phyloP scores from a whole-genome alignment of 1,140 invertebrate species.

The Orchesella cincta region DNA sequence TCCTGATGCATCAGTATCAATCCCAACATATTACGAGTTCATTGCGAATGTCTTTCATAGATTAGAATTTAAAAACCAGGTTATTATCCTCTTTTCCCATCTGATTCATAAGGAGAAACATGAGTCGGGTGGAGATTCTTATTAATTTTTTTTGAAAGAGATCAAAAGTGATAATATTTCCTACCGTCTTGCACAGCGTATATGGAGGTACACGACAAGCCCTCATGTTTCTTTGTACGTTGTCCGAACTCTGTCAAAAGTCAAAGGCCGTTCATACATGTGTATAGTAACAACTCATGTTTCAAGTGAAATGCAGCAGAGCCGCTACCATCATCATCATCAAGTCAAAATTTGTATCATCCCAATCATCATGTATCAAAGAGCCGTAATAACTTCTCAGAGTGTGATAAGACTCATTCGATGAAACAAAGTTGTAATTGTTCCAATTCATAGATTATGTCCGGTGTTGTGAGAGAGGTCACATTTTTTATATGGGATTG shows the following conservation, averaged over 20 bases:
- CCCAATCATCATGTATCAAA: not conserved
- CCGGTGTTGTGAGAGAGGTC: not conserved
- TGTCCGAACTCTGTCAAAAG: not conserved
- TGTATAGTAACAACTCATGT: not conserved
- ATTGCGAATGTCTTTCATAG: not conserved
- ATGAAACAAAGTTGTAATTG: not conserved
- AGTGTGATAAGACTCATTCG: not conserved
- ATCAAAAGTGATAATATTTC: not conserved
- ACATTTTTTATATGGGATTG: not conserved
- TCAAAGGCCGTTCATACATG: not conserved
- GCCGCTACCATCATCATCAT: not conserved
- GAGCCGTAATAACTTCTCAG: not conserved
- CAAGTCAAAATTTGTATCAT: not conserved
- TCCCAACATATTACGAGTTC: too few relatives aligned
- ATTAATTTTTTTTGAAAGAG: not conserved
- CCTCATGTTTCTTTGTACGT: constrained; percentile 3
- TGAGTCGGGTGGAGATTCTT: not conserved
- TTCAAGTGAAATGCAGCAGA: not conserved
- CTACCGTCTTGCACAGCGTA: not conserved
- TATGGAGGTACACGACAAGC: not conserved
- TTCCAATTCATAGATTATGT: not conserved
- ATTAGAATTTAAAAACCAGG: constrained; percentile 17
- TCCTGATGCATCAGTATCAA: not conserved
- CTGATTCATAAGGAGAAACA: not conserved
- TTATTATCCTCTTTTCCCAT: not conserved